Percentiles rank a stretch among this genome's conserved stretches.
phyloP scores from a whole-genome alignment of 2,113 vertebrate species.

The Brienomyrus longianalis region DNA sequence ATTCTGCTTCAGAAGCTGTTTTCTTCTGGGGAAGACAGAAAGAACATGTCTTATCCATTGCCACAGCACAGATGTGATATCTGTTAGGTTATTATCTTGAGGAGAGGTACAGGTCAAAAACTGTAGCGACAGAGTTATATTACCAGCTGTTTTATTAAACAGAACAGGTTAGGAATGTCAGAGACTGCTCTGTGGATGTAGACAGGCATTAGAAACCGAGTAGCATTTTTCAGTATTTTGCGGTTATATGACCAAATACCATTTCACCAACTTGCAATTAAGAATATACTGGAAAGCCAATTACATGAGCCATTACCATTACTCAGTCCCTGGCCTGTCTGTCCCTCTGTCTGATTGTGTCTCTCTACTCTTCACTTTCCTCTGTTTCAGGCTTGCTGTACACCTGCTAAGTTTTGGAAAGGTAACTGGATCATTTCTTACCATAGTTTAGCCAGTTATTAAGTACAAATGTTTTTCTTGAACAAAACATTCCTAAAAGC shows the following conservation, averaged over 20 bases:
- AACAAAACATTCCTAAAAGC: neutral
- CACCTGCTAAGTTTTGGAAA: neutral
- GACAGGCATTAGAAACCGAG: neutral
- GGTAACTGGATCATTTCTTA: neutral
- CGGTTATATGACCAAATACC: neutral
- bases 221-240: neutral
- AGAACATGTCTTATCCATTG: neutral
- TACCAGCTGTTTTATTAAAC: neutral
- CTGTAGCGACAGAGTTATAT: neutral
- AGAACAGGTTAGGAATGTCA: neutral
- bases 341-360: neutral
- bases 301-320: neutral
- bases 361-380: neutral
- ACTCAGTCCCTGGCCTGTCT: neutral
- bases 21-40: neutral
- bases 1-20: neutral
- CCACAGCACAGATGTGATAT: neutral
- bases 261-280: neutral
- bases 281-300: neutral
- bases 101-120: neutral
- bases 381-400: neutral
- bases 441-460: neutral
- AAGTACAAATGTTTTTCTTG: neutral
- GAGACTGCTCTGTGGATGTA: neutral
- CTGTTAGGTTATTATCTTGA: neutral